phyloP scores from a whole-genome alignment of 2,888 invertebrate species.

The Odontothrips loti region DNA sequence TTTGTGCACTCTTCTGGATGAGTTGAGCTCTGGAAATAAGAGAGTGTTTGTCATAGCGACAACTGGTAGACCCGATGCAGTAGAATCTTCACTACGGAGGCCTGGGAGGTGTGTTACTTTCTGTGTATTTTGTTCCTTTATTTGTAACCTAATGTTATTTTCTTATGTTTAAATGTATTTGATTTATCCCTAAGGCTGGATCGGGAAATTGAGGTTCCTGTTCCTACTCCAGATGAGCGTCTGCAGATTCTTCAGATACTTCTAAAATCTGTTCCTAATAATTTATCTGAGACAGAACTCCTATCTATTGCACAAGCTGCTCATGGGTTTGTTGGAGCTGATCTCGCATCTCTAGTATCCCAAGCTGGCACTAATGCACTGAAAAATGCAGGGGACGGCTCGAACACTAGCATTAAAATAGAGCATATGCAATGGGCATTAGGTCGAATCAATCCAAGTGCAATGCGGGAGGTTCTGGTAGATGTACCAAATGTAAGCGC shows the following conservation, averaged over 20 bases:
- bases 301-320: conserved; percentile 62
- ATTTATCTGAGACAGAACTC: conserved; percentile 55
- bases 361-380: conserved; percentile 57
- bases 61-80: conserved; percentile 67
- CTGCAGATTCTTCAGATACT: conserved; percentile 65
- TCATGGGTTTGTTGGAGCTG: conserved; percentile 89
- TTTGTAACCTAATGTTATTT: background rate
- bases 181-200: conserved; percentile 56
- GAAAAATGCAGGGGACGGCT: conserved; percentile 32
- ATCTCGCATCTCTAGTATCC: conserved; percentile 71
- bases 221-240: conserved; percentile 64
- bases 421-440: conserved; percentile 62
- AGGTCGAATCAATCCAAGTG: conserved; percentile 73
- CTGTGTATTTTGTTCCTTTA: conserved; percentile 14
- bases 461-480: conserved; percentile 83
- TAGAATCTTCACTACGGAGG: conserved; percentile 71
- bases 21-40: conserved; percentile 51
- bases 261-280: conserved; percentile 55
- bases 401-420: conserved; percentile 43
- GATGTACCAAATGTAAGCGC: conserved; percentile 74
- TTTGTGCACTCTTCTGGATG: conserved; percentile 60
- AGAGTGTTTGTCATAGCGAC: conserved; percentile 71
- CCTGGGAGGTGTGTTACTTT: conserved; percentile 55
- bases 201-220: conserved; percentile 72
- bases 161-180: background rate